Percentiles rank a stretch among this genome's conserved stretches.
Evolutionary conservation across 2,888 invertebrate genomes (phyloP).

Genomic region (Nasonia oneida): DNA sequence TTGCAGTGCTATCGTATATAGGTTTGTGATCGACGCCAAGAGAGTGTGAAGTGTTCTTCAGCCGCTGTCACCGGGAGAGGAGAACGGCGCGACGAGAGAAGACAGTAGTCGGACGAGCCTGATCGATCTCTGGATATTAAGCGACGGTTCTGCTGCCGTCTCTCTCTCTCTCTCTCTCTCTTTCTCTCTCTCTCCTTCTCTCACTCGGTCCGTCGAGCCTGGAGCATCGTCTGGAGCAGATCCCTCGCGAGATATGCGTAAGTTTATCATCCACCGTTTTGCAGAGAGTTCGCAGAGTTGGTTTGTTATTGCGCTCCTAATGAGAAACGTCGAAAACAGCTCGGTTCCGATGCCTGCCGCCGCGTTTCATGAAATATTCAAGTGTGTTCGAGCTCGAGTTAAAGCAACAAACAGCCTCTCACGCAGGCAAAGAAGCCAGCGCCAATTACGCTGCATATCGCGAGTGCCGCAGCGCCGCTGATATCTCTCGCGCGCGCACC

Average conservation of each 20-base stretch:
- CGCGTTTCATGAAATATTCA: not conserved
- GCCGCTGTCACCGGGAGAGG: not conserved
- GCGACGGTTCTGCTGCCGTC: not conserved
- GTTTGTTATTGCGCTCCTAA: too few relatives aligned
- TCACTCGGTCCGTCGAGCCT: not conserved
- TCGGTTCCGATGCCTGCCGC: too few relatives aligned
- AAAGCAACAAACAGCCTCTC: not conserved
- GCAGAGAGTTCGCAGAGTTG: too few relatives aligned
- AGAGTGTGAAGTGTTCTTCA: not conserved
- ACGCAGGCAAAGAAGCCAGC: not conserved
- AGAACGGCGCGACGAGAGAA: not conserved
- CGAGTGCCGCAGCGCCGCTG: not conserved
- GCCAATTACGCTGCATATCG: not conserved
- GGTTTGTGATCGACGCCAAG: not conserved
- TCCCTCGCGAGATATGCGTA: too few relatives aligned
- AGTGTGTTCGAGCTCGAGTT: not conserved
- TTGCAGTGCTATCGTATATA: not conserved
- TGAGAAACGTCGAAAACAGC: too few relatives aligned
- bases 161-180: too few relatives aligned
- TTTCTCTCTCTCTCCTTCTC: too few relatives aligned
- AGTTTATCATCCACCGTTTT: too few relatives aligned
- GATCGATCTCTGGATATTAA: conserved; percentile 18
- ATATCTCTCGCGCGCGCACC: not conserved
- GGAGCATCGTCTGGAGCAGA: too few relatives aligned
- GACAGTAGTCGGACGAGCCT: not conserved